Percentiles rank a stretch among this genome's conserved stretches.
Conservation (phyloP, 2,888 invertebrate species). For the Torymus texanus region DNA sequence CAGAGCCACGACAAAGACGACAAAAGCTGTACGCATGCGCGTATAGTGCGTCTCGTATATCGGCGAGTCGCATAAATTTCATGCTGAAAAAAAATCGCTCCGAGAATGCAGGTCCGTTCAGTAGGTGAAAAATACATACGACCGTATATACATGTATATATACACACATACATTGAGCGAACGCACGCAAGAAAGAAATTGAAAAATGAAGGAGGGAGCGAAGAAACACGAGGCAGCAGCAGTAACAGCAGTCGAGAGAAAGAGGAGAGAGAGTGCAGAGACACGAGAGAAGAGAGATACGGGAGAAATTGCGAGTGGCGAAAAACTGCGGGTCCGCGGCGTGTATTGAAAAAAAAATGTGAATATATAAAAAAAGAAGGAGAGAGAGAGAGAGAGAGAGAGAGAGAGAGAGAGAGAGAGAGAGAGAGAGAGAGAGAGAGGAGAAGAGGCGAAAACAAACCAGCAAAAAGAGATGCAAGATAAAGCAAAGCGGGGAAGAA, state of each 20-base stretch:
- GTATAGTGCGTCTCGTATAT: too few relatives aligned
- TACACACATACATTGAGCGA: slow-evolving; percentile 3
- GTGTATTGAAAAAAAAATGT: slow-evolving; percentile 43
- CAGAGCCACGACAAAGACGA: too few relatives aligned
- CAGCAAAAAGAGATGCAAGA: slow-evolving; percentile 47
- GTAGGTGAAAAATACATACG: background rate
- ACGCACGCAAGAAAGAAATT: background rate
- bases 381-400: slow-evolving; percentile 29
- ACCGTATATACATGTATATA: background rate
- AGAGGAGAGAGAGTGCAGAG: background rate
- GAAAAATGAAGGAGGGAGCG: slow-evolving; percentile 23
- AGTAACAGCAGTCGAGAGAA: background rate
- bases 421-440: slow-evolving; percentile 37
- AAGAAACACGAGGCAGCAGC: slow-evolving; percentile 26
- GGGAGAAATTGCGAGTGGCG: slow-evolving; percentile 29
- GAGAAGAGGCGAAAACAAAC: slow-evolving; percentile 46
- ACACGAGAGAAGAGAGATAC: background rate
- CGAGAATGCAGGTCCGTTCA: too few relatives aligned
- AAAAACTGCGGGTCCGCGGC: slow-evolving; percentile 27
- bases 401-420: slow-evolving; percentile 48
- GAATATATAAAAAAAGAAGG: slow-evolving; percentile 38
- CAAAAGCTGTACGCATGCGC: too few relatives aligned
- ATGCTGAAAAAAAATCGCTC: too few relatives aligned
- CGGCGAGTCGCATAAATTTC: too few relatives aligned
- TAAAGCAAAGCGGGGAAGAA: slow-evolving; percentile 51